These are phyloP conservation scores for Sarcophaga carnaria DNA, from an alignment of 2,888 invertebrate species.

Conservation along the genomic window DNA sequence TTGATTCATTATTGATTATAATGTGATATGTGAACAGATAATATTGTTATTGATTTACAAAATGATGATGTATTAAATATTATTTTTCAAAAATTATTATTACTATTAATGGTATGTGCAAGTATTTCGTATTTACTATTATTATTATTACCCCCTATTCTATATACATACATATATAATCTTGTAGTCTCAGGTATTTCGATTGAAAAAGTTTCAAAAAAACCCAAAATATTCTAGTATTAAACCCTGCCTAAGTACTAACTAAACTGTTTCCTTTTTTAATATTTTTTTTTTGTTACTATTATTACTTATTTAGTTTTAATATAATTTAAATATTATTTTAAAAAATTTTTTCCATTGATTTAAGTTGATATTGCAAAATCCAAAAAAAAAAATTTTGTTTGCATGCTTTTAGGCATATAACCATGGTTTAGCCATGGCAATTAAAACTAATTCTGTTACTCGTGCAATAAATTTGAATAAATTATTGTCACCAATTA, in stretches of 20 bases:
- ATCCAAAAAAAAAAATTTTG: not conserved
- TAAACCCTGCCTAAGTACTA: not conserved
- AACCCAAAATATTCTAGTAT: not conserved
- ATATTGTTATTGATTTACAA: no score
- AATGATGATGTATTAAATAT: no score
- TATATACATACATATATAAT: constrained; percentile 7
- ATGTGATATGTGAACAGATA: no score
- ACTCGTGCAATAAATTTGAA: not conserved
- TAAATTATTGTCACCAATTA: not conserved
- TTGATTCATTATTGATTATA: no score
- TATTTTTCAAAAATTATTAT: no score
- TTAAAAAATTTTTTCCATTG: not conserved
- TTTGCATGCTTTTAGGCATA: constrained; percentile 22
- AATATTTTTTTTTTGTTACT: not conserved
- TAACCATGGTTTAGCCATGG: not conserved
- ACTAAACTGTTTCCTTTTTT: not conserved
- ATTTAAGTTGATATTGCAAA: not conserved
- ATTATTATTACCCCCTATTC: not conserved
- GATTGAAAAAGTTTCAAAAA: constrained; percentile 11
- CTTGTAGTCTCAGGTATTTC: not conserved
- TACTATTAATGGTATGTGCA: constrained; percentile 25
- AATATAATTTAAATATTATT: not conserved
- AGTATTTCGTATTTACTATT: constrained; percentile 21
- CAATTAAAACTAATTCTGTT: not conserved
- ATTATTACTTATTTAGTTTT: not conserved